phyloP scores from a whole-genome alignment of 2,797 vertebrate species.

The Acropternis orthonyx region DNA sequence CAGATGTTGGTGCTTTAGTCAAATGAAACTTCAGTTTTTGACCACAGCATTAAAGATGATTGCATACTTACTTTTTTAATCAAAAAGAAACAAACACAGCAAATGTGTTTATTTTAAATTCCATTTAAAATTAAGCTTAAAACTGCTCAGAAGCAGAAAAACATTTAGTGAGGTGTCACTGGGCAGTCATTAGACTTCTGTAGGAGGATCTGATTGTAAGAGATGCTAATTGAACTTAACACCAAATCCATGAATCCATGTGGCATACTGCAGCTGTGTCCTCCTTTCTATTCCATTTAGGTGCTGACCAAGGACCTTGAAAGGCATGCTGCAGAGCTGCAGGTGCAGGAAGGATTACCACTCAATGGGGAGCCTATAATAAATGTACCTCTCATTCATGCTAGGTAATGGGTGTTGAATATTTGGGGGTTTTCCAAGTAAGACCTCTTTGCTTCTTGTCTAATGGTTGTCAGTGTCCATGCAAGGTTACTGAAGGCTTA shows the following conservation, averaged over 20 bases:
- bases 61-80: no score
- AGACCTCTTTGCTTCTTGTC: neutral
- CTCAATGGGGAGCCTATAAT: constrained; percentile 82
- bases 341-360: constrained; percentile 85
- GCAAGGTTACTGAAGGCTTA: neutral
- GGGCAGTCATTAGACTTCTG: neutral
- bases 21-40: neutral
- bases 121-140: neutral
- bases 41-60: neutral
- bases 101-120: neutral
- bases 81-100: neutral
- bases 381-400: constrained; percentile 89
- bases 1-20: neutral
- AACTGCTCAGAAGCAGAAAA: neutral
- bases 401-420: constrained; percentile 77
- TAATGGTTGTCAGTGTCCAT: neutral
- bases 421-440: neutral
- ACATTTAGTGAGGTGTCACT: fast-evolving
- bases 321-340: constrained; percentile 87
- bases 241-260: neutral
- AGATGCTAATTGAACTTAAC: no score
- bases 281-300: constrained; percentile 66
- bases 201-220: neutral
- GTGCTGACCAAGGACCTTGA: constrained; percentile 93
- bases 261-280: neutral